phyloP scores from a whole-genome alignment of 2,797 vertebrate species.

The Craterocephalus amniculus region DNA sequence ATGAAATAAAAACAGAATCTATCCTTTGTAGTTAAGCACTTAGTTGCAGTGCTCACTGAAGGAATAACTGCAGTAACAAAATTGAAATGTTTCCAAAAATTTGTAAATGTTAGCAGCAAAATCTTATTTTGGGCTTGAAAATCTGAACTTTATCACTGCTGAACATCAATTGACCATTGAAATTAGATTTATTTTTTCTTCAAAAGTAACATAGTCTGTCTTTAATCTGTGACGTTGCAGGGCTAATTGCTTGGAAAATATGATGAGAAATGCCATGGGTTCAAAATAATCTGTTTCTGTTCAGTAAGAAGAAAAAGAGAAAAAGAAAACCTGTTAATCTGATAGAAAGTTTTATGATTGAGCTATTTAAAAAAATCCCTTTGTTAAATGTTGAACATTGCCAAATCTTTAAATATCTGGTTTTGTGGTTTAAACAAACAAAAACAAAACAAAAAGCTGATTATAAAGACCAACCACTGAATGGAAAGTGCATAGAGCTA shows the following conservation, averaged over 20 bases:
- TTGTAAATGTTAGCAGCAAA: not conserved
- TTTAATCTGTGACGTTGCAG: constrained; percentile 25
- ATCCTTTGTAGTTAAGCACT: not conserved
- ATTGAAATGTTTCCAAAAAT: not conserved
- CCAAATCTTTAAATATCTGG: constrained; percentile 25
- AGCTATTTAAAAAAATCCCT: constrained; percentile 34
- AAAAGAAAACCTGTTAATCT: constrained; percentile 1
- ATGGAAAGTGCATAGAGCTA: constrained; percentile 72
- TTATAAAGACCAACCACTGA: constrained; percentile 51
- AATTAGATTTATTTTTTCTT: not conserved
- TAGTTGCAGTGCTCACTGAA: not conserved
- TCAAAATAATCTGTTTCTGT: constrained; percentile 12
- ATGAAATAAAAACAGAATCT: not conserved
- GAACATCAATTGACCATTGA: not conserved
- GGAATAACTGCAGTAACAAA: not conserved
- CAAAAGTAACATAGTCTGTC: constrained; percentile 37
- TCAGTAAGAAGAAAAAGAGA: not conserved
- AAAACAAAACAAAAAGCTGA: constrained; percentile 15
- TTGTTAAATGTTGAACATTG: constrained; percentile 36
- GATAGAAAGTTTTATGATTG: constrained; percentile 17
- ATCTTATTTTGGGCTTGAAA: not conserved
- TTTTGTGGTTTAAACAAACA: constrained; percentile 10
- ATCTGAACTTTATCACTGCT: not conserved
- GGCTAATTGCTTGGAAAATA: constrained; percentile 5
- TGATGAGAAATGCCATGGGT: not conserved